Percentiles rank a stretch among this genome's conserved stretches.
phyloP scores from a whole-genome alignment of 2,888 invertebrate species.

The Eumerus sabulonum region DNA sequence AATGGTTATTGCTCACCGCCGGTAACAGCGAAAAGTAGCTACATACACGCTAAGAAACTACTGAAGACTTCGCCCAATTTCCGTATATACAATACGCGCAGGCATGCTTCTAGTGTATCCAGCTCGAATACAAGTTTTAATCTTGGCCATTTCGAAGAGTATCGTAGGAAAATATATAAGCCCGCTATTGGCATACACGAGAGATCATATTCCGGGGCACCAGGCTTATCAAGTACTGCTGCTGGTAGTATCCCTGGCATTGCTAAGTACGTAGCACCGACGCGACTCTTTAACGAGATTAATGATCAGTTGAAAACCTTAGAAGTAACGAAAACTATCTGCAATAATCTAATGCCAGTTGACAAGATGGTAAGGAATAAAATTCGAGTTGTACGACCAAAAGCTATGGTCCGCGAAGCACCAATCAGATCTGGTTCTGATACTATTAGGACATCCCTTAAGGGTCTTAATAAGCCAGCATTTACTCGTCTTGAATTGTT shows the following conservation, averaged over 20 bases:
- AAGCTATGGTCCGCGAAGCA: background rate
- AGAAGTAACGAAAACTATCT: conserved; percentile 6
- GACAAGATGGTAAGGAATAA: conserved; percentile 17
- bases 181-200: background rate
- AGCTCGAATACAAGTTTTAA: conserved; percentile 70
- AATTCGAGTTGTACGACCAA: conserved; percentile 16
- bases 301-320: background rate
- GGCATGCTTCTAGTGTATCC: conserved; percentile 70
- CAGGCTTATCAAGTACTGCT: background rate
- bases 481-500: conserved; percentile 2
- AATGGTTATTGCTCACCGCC: conserved; percentile 4
- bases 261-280: conserved; percentile 14
- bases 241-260: background rate
- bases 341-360: conserved; percentile 35
- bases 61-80: conserved; percentile 67
- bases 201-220: conserved; percentile 6
- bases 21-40: conserved; percentile 7
- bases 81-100: conserved; percentile 70
- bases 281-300: conserved; percentile 9
- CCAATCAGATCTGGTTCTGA: background rate
- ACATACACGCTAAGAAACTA: conserved; percentile 44
- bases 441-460: background rate
- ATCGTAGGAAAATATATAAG: conserved; percentile 49
- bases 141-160: conserved; percentile 66
- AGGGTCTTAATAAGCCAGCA: conserved; percentile 35